These are phyloP conservation scores for Notiomystis cincta DNA, from an alignment of 2,113 vertebrate species.

Conservation along the genomic window DNA sequence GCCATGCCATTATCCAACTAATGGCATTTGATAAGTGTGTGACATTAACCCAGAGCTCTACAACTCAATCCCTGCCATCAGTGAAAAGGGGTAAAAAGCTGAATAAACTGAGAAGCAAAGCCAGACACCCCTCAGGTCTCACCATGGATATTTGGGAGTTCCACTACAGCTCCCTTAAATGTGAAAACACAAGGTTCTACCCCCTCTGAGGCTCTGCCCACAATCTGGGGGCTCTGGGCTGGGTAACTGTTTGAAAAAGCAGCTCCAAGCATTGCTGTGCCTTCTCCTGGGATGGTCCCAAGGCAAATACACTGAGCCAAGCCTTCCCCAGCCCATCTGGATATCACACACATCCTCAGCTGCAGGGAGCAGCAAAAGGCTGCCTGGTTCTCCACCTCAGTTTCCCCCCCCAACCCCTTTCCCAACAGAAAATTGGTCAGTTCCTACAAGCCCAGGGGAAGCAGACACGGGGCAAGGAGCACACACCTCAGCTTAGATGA, in stretches of 20 bases:
- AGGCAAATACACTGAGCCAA: background rate
- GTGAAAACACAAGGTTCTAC: background rate
- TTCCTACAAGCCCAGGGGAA: background rate
- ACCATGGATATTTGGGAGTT: fast-evolving
- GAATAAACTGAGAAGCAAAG: background rate
- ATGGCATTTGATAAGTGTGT: background rate
- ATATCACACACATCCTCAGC: background rate
- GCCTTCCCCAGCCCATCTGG: background rate
- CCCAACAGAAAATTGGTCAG: background rate
- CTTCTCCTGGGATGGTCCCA: background rate
- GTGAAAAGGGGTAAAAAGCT: background rate
- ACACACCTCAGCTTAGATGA: fast-evolving
- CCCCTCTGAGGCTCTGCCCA: background rate
- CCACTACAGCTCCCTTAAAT: background rate
- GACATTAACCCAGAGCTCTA: slow-evolving; percentile 10
- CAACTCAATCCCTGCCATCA: background rate
- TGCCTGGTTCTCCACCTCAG: background rate
- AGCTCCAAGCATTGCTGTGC: background rate
- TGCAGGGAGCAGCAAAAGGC: background rate
- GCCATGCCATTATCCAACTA: background rate
- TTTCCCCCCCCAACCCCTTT: background rate
- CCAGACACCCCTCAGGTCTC: background rate
- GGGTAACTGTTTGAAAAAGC: background rate
- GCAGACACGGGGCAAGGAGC: fast-evolving
- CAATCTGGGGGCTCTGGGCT: background rate